A percentile compares a stretch with the other conserved stretches of the same genome.
Conservation (phyloP, 64 coral and sea anemone species). For the Dendrophyllia cribrosa region DNA sequence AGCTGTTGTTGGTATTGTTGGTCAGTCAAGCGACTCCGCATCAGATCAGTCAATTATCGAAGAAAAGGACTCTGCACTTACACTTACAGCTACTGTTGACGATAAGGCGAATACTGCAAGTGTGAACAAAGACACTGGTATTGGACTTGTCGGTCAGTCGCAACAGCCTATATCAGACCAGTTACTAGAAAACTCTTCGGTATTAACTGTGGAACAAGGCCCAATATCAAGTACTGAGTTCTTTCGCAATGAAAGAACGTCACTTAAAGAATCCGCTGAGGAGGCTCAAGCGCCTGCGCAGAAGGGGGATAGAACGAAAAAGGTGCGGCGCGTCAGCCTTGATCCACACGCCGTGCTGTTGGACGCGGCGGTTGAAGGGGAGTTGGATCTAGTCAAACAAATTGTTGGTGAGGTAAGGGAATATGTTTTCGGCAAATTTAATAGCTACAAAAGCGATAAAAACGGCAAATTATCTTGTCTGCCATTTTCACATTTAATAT, state of each 20-base stretch:
- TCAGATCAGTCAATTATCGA: background rate
- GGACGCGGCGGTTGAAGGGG: conserved; percentile 95
- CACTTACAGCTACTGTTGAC: background rate
- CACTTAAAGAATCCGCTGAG: background rate
- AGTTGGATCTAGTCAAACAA: conserved; percentile 88
- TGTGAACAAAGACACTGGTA: background rate
- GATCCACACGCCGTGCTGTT: conserved; percentile 95
- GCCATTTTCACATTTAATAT: no score
- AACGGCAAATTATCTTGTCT: background rate
- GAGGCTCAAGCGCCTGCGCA: background rate
- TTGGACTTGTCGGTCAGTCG: background rate
- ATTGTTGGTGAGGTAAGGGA: conserved; percentile 79
- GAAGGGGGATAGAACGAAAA: conserved; percentile 60
- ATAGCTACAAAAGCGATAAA: background rate
- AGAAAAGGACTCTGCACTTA: background rate
- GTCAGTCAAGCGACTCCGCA: background rate
- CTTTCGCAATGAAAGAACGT: background rate
- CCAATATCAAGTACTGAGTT: background rate
- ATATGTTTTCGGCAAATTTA: background rate
- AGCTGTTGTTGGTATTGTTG: background rate
- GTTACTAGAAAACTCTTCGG: background rate
- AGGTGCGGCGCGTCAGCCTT: conserved; percentile 73
- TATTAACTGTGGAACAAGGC: background rate
- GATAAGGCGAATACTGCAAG: background rate
- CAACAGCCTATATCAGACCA: background rate